Base-by-base conservation (phyloP, 2,797 vertebrate species). In the Cichlasoma orientale region DNA sequence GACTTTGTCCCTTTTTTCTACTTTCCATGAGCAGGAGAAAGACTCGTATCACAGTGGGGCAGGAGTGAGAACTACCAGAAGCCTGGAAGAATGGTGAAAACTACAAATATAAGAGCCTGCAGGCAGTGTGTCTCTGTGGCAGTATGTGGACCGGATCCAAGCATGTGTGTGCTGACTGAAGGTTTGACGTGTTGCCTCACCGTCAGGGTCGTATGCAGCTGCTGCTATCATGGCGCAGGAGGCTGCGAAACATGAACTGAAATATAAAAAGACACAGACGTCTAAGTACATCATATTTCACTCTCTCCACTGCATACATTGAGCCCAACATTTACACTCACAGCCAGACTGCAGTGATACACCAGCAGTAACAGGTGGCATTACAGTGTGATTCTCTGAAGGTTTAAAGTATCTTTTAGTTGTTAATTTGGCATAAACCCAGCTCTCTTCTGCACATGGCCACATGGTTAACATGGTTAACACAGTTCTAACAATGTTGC, bases 141-240 rank as follows among this genome's bases (percentile, higher is more conserved):
- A 52, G 57, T 36, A 6, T 19, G 5, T 59, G 13, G 7, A 41
- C 5, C 14, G 23, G 21, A 41, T 29, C 31, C 21, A 25, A 8
- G 36, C 16, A 3, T 55, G 36, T 1, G 59, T 27, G 38, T 66
- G 38, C 23, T 66, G 61, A 2, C 5, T 21, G 19, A 52, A 10
- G 3, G 16, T 31, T 1, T 23, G 29, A 31, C 16, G 13, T 25
- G 44, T 19, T n/a, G 18, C 47, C 77, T 92, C 84, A 98, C 97
- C 95, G 93, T 78, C 74, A 52, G 95, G 95, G 57, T 97, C 68
- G 74, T 95, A 93, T 2, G 96, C 92, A 63, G 96, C 94, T 4
- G 91, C 80, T 16, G 97, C 96, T 61, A 97, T 97, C 80, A 97
- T 93, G 7, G 93, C 91, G 72, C 97, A 97, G 68, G 97, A 98